Conservation (phyloP, 1,140 invertebrate genomes). For the Nautilus pompilius region DNA sequence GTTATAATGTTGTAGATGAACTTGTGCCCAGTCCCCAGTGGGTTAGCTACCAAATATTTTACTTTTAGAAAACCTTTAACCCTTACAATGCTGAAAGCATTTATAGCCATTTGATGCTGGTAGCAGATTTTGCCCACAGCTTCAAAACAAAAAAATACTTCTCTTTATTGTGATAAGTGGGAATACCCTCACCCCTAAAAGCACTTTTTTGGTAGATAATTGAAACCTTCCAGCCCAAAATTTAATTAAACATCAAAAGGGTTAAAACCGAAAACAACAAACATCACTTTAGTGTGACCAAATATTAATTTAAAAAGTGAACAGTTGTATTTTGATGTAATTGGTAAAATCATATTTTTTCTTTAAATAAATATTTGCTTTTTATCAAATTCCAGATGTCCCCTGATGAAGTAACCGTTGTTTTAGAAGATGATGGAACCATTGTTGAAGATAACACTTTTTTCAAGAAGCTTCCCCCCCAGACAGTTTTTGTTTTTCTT, state of each 20-base stretch:
- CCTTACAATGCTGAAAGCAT: too few species aligned
- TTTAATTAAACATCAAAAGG: background rate
- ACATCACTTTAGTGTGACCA: background rate
- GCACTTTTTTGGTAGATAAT: too few species aligned
- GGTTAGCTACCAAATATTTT: too few species aligned
- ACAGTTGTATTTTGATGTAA: background rate
- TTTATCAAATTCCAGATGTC: slow-evolving; percentile 16
- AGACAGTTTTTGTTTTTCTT: slow-evolving; percentile 45
- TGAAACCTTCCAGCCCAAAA: too few species aligned
- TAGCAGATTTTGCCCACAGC: too few species aligned
- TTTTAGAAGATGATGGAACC: slow-evolving; percentile 48
- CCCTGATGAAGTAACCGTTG: slow-evolving; percentile 27
- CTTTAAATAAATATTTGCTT: background rate
- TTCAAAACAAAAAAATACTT: too few species aligned
- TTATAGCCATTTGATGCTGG: too few species aligned
- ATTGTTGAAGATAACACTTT: slow-evolving; percentile 32
- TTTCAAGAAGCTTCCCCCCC: slow-evolving; percentile 40
- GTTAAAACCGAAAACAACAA: background rate
- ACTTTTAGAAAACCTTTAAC: too few species aligned
- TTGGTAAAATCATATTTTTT: background rate
- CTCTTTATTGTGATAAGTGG: too few species aligned
- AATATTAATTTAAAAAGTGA: background rate
- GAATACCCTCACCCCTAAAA: too few species aligned
- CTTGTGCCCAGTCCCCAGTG: too few species aligned
- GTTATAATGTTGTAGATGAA: too few species aligned